Base-by-base conservation (phyloP, 1,140 invertebrate genomes). In the Zelostemma sp. region DNA sequence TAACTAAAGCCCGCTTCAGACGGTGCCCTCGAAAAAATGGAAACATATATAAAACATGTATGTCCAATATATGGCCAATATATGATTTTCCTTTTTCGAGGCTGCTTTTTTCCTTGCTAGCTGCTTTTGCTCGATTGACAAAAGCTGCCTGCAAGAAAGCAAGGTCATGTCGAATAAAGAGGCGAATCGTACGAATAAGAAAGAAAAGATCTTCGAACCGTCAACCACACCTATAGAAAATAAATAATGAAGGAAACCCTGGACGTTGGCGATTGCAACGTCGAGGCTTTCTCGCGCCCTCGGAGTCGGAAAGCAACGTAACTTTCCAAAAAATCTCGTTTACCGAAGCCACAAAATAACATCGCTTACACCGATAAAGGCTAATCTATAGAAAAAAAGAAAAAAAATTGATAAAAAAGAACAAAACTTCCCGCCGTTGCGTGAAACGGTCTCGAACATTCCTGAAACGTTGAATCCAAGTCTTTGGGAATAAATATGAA, bases 381-480 rank as follows among this genome's bases (percentile, higher is more conserved):
- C n/a, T 21, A 38, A 58, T 3, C n/a, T 40, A 4, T 40, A 40
- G 15, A 15, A 74, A 73, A 72, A 67, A 53, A 16, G 12, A 16
- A 16, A 15, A 45, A 12, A 45, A 45, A 45, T 9, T 8, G 15
- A 41, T 25, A 41, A 41, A 41, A 46, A 6, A 9, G 14, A 46
- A 46, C 19, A 46, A 17, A 19, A 46, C 19, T 19, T 19, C 14
- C 14, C 25, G 11, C 18, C 50, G 6, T 25, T 18, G 3, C 21
- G 1, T 19, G 3, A 9, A 18, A 53, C 53, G 58, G 48, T 48
- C 35, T 1, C 62, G 56, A 55, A 51, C 78, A 80, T 77, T 81
- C 80, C 76, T 78, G 78, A 83, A 83, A 84, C 83, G 83, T 85
- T 83, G 78, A 72, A 81, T 84, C 80, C 83, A 78, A 85, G 83